Evolutionary conservation across 1,140 invertebrate species (phyloP).

Genomic region (Coenobita brevimanus): DNA sequence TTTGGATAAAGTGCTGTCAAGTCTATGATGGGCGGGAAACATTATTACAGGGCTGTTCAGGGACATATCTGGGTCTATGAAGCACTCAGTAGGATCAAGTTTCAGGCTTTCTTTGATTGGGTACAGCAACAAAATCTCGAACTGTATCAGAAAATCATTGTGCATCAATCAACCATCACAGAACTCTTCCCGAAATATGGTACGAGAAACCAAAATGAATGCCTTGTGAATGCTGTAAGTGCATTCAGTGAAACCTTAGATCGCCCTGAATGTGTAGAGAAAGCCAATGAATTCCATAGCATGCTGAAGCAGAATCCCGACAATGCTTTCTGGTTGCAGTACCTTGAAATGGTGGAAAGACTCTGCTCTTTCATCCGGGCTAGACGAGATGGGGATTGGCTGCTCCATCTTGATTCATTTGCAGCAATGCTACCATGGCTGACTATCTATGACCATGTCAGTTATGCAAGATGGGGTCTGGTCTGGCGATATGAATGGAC

Average conservation of each 20-base stretch:
- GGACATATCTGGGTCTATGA: conserved; percentile 19
- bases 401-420: conserved; percentile 21
- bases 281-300: conserved; percentile 2
- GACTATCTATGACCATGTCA: conserved; percentile 23
- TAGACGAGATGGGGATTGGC: conserved; percentile 1
- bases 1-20: neutral
- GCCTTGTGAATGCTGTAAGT: too few species aligned
- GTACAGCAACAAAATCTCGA: neutral
- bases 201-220: too few species aligned
- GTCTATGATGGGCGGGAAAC: conserved; percentile 1
- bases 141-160: neutral
- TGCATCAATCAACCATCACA: neutral
- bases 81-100: conserved; percentile 8
- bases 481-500: conserved; percentile 19
- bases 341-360: conserved; percentile 15
- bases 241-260: neutral
- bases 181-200: neutral
- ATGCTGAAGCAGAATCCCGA: neutral
- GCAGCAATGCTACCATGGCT: conserved; percentile 33
- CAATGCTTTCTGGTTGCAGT: neutral
- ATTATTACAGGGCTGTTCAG: conserved; percentile 13
- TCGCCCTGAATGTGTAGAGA: neutral
- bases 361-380: neutral
- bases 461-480: conserved; percentile 13
- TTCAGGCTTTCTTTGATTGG: neutral